Evolutionary conservation across 2,113 vertebrate species (phyloP), one percentile per base, ranked within the genome.

Genomic region (Noctilio leporinus): DNA sequence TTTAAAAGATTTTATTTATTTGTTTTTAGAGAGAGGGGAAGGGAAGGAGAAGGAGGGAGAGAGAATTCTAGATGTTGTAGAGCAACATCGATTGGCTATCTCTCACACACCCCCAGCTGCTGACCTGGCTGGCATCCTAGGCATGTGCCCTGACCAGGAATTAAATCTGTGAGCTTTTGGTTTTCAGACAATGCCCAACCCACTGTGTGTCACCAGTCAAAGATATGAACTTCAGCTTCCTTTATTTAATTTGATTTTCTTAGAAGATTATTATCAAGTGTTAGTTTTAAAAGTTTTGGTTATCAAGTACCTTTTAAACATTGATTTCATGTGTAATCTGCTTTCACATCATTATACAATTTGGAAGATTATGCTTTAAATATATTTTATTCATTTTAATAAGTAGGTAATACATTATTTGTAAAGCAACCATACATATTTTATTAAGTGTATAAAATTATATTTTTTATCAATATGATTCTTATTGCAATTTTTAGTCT

Each of bases 321-420:
- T 26, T 82, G 6, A 76, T 93, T 55, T 73, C 9, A 64, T 40
- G 10, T 43, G 8, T 67, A 67, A 33, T 69, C 75, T 86, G 8
- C 40, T 89, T 93, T 76, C 7, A 72, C 14, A 10, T 83, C 38
- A 33, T n/a, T 73, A 51, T 20, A 55, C 11, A 3, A 67, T 19
- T 67, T 86, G 7, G 3, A 78, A 84, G 35, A 10, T 86, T 90
- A 40, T 83, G 22, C n/a, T 80, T 91, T 70, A 89, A 33, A 49
- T 86, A 35, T 62, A 93, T 92, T 93, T 89, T 78, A 28, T 8
- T 82, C 45, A 65, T 9, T 80, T 91, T 93, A 88, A 43, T 93
- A 65, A 70, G 1, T 69, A 47, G 76, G 55, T 51, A 19, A 33
- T 64, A 77, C 20, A 20, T 65, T 51, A 64, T 80, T 30, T 75